Conservation (phyloP, 37 sponge, comb jelly and placozoan genomes). For the Ianthella basta region DNA sequence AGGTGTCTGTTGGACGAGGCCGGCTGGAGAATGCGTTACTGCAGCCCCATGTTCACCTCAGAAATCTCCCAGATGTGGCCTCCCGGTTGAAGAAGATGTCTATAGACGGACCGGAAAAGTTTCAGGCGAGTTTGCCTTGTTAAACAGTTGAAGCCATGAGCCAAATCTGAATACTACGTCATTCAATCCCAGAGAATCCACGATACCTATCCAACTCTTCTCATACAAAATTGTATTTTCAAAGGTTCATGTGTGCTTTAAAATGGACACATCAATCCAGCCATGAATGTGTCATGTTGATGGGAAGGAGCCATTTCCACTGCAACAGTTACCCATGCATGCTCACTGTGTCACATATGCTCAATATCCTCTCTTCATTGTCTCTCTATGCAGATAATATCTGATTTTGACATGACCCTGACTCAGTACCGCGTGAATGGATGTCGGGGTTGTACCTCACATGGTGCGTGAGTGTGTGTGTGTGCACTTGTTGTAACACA, state of each 20-base stretch:
- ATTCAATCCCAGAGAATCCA: too few relatives aligned
- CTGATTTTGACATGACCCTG: slow-evolving; percentile 40
- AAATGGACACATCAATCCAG: too few relatives aligned
- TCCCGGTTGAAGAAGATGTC: slow-evolving; percentile 38
- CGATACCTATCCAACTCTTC: too few relatives aligned
- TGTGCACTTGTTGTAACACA: neutral
- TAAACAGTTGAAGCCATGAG: too few relatives aligned
- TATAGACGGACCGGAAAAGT: slow-evolving; percentile 36
- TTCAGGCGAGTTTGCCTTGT: slow-evolving; percentile 42
- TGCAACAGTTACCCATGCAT: too few relatives aligned
- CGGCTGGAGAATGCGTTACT: slow-evolving; percentile 9
- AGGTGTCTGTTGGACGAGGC: slow-evolving; percentile 7
- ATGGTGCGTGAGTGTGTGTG: slow-evolving; percentile 35
- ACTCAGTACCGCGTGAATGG: slow-evolving; percentile 35
- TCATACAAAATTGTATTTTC: too few relatives aligned
- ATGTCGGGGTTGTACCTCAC: slow-evolving; percentile 38
- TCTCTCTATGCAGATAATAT: neutral
- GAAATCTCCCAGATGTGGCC: neutral
- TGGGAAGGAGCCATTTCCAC: too few relatives aligned
- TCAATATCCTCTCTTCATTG: too few relatives aligned
- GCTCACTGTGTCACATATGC: too few relatives aligned
- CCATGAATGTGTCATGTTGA: too few relatives aligned
- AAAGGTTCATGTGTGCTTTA: too few relatives aligned
- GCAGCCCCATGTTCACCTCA: slow-evolving; percentile 30
- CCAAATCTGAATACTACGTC: too few relatives aligned